These are phyloP conservation scores for Eupeodes corollae DNA, from an alignment of 1,140 invertebrate species.

Conservation along the genomic window DNA sequence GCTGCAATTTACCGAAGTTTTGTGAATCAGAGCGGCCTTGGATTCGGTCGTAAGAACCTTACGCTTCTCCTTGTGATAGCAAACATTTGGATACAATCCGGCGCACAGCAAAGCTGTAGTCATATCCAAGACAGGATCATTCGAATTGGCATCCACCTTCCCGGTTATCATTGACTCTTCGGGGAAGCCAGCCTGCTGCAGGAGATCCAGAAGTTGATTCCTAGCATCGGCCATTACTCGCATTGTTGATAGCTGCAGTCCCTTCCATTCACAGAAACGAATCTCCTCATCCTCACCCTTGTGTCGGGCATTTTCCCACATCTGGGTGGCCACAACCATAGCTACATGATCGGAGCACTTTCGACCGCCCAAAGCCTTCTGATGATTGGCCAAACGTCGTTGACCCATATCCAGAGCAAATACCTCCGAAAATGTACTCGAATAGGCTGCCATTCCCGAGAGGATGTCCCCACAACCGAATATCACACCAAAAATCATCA, in stretches of 20 bases:
- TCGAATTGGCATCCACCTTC: conserved; percentile 60
- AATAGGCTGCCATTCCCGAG: conserved; percentile 88
- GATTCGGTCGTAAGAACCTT: conserved; percentile 94
- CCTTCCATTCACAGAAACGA: conserved; percentile 82
- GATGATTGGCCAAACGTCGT: conserved; percentile 58
- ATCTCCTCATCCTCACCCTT: conserved; percentile 71
- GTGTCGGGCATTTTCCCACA: conserved; percentile 69
- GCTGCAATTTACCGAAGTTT: conserved; percentile 92
- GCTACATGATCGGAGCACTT: conserved; percentile 90
- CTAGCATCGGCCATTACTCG: conserved; percentile 86
- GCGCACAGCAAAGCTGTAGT: conserved; percentile 76
- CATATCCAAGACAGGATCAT: conserved; percentile 72
- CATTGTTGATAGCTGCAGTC: conserved; percentile 76
- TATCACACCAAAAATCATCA: conserved; percentile 83
- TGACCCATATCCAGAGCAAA: conserved; percentile 60
- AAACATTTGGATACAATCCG: conserved; percentile 94
- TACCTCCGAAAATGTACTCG: conserved; percentile 83
- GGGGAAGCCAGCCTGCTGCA: conserved; percentile 74
- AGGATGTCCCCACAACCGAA: conserved; percentile 80
- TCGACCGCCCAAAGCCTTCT: conserved; percentile 71
- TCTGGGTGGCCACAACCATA: conserved; percentile 78
- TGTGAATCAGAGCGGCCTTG: conserved; percentile 87
- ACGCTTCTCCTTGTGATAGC: conserved; percentile 87
- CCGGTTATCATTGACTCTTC: conserved; percentile 70
- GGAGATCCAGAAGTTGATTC: conserved; percentile 73